Evolutionary conservation across 2,113 vertebrate genomes (phyloP), one percentile per base, ranked within the genome.

Genomic region (Cygnus buccinator): DNA sequence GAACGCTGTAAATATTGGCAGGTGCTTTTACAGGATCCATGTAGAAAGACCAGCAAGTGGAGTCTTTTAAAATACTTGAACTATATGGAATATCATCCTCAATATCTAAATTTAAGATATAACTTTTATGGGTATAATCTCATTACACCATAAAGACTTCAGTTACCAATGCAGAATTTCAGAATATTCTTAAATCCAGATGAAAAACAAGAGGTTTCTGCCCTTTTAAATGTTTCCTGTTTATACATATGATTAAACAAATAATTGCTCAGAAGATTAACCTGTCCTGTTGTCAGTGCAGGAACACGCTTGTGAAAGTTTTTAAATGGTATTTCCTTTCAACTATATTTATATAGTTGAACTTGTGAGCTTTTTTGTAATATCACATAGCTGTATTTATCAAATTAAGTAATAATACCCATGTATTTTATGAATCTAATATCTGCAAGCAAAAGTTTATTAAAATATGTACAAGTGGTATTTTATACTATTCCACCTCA

Each of bases 31-130:
- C 13, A 79, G 23, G 5, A 82, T 19, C 5, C 29, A 33, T 3
- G 0, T 1, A 87, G 25, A 84, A 76, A 62, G 44, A 7, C 1
- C 1, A 65, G 4, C 35, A 23, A 37, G 1, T 7, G 5, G 29
- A 26, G 35, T 72, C 28, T 89, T 85, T 83, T 41, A 46, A 52
- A 28, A 12, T 4, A 91, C n/a, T 46, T n/a, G 11, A 41, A 52
- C 10, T 18, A 67, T 46, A n/a, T 3, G 3, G 14, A 55, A 74
- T 37, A 18, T 12, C 35, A 25, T 21, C 14, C 62, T 35, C 10
- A 70, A 35, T 20, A 76, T 3, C 44, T 59, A 59, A 84, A 54
- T 33, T 13, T 43, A 61, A 55, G 19, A 43, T 6, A 68, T 4
- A 31, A 2, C 8, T 80, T 55, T 66, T 37, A 37, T n/a, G 65